Conservation (phyloP, 2,888 invertebrate species). For the Rhagium mordax region DNA sequence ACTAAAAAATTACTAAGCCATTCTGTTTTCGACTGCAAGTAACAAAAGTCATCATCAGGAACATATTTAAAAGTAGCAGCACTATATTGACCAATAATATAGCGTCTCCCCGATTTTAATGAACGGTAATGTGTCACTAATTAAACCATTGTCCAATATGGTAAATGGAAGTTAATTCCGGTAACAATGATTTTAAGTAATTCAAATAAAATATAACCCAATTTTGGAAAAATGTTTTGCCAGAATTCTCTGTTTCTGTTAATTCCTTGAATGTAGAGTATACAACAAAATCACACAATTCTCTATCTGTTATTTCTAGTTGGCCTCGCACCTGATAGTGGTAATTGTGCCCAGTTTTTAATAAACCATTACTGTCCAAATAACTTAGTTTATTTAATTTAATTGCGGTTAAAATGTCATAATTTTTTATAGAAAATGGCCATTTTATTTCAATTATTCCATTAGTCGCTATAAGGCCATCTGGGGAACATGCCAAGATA, state of each 20-base stretch:
- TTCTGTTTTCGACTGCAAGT: too few species aligned
- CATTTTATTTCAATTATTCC: constrained; percentile 9
- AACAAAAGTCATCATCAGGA: too few species aligned
- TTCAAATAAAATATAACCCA: too few species aligned
- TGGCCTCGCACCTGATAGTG: not conserved
- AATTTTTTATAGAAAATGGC: not conserved
- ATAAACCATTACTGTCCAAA: not conserved
- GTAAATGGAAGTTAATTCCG: too few species aligned
- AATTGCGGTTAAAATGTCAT: not conserved
- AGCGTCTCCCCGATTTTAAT: too few species aligned
- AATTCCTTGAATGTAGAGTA: constrained; percentile 1
- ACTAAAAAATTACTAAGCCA: too few species aligned
- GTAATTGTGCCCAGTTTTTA: not conserved
- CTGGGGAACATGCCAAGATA: not conserved
- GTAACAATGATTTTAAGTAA: too few species aligned
- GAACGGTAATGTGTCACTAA: too few species aligned
- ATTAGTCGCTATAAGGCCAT: not conserved
- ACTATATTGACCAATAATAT: too few species aligned
- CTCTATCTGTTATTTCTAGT: constrained; percentile 1
- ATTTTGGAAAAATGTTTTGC: too few species aligned
- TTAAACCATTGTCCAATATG: too few species aligned
- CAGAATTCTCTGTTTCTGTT: not conserved
- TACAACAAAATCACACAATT: constrained; percentile 20
- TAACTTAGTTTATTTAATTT: not conserved
- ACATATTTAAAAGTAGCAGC: too few species aligned